These are phyloP conservation scores for Apamea epomidion DNA, from an alignment of 2,888 invertebrate species.

Conservation along the genomic window DNA sequence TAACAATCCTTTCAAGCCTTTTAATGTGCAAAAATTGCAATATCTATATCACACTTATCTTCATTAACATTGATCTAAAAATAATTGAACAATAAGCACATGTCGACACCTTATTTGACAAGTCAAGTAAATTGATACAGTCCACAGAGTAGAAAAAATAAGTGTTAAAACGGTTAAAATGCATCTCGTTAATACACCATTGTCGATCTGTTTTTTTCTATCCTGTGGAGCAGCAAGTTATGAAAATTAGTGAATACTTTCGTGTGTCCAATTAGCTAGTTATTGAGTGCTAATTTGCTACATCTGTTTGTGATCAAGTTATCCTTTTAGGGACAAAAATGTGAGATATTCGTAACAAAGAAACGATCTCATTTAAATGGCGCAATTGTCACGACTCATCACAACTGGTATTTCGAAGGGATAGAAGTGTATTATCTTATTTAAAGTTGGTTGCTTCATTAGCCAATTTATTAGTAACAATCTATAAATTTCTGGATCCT, in stretches of 20 bases:
- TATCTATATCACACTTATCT: constrained; percentile 3
- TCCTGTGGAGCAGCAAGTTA: constrained; percentile 8
- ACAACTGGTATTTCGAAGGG: background rate
- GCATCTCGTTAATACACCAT: constrained; percentile 14
- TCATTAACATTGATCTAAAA: constrained; percentile 15
- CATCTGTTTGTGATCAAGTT: constrained; percentile 43
- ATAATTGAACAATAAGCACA: constrained; percentile 18
- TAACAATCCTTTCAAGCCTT: background rate
- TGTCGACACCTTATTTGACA: constrained; percentile 22
- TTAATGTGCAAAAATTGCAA: background rate
- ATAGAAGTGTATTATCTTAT: background rate
- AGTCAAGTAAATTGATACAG: constrained; percentile 18
- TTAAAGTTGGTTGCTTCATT: constrained; percentile 12
- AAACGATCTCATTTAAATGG: constrained; percentile 27
- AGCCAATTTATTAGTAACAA: background rate
- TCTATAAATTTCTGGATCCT: background rate
- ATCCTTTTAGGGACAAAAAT: constrained; percentile 37
- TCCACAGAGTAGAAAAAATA: constrained; percentile 16
- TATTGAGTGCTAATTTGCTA: constrained; percentile 39
- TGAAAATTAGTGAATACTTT: constrained; percentile 40
- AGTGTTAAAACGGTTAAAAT: constrained; percentile 24
- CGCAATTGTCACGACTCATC: constrained; percentile 18
- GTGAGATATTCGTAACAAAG: constrained; percentile 22
- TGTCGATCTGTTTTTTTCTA: constrained; percentile 5
- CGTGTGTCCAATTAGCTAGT: constrained; percentile 40